phyloP scores from a whole-genome alignment of 2,113 vertebrate species.

The Charadrius vociferus region DNA sequence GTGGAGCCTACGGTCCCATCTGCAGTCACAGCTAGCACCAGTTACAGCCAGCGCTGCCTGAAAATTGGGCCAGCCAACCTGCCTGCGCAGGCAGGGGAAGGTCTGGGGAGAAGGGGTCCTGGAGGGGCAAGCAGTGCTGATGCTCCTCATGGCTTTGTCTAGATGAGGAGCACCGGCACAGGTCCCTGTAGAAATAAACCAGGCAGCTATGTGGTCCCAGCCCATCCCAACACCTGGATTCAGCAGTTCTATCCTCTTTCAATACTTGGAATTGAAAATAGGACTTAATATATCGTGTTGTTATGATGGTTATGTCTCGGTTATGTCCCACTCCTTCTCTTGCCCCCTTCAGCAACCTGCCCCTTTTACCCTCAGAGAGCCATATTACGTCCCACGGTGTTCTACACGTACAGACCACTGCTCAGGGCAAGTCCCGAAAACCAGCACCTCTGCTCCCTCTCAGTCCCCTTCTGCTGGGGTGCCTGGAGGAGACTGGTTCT shows the following conservation, averaged over 20 bases:
- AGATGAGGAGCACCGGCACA: background rate
- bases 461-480: background rate
- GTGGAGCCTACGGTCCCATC: background rate
- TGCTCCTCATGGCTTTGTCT: background rate
- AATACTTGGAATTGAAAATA: background rate
- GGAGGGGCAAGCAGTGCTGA: background rate
- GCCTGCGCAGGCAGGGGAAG: fast-evolving
- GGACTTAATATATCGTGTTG: background rate
- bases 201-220: background rate
- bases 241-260: background rate
- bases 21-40: background rate
- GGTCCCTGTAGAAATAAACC: background rate
- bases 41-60: background rate
- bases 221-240: background rate
- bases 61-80: background rate
- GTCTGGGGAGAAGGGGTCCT: background rate
- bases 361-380: background rate
- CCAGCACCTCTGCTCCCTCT: background rate
- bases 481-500: background rate
- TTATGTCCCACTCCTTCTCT: background rate
- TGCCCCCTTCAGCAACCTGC: background rate
- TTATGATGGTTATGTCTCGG: too few species aligned
- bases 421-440: background rate
- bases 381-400: background rate
- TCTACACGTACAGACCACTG: background rate